Conservation (phyloP, 2,797 vertebrate species). For the Falco columbarius region DNA sequence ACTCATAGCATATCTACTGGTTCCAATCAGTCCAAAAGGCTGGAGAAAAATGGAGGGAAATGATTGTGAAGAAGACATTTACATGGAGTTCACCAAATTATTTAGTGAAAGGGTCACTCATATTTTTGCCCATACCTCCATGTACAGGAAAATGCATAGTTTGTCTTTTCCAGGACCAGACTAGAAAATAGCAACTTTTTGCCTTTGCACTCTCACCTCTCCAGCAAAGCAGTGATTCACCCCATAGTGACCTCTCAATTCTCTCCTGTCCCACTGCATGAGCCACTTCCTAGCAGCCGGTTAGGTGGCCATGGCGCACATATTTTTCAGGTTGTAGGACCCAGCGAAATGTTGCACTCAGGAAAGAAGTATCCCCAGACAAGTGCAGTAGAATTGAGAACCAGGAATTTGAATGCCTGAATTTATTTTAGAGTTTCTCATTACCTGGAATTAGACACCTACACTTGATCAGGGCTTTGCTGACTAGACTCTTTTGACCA, state of each 20-base stretch:
- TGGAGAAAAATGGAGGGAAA: neutral
- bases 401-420: neutral
- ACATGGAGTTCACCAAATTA: neutral
- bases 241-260: neutral
- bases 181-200: neutral
- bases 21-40: neutral
- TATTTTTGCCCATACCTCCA: neutral
- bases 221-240: neutral
- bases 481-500: neutral
- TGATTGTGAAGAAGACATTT: neutral
- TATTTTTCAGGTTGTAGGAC: neutral
- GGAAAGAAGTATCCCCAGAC: neutral
- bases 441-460: neutral
- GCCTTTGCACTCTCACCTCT: neutral
- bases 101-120: neutral
- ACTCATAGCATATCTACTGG: neutral
- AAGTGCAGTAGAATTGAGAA: neutral
- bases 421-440: neutral
- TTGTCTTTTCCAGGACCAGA: neutral
- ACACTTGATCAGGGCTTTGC: neutral
- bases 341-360: rapidly evolving
- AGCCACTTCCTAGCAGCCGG: neutral
- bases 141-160: neutral
- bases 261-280: neutral
- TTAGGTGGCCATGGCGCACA: rapidly evolving